phyloP scores from a whole-genome alignment of 2,888 invertebrate species.

The Labia minor region DNA sequence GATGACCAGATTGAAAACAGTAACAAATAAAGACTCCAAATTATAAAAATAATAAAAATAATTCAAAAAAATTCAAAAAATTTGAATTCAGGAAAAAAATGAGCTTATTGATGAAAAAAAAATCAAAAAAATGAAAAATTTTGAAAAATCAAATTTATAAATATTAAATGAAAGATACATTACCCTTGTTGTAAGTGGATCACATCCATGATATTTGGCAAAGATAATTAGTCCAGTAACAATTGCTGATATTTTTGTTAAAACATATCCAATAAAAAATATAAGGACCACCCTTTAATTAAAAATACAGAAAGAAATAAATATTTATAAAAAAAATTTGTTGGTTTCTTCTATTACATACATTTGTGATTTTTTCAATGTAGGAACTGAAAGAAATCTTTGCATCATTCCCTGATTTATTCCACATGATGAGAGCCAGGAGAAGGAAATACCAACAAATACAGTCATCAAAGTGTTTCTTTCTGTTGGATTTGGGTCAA shows the following conservation, averaged over 20 bases:
- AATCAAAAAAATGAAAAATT: no score
- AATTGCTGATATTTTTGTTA: not conserved
- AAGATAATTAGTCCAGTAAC: not conserved
- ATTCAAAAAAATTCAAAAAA: no score
- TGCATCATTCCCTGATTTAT: conserved; percentile 16
- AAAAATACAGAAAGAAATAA: conserved; percentile 15
- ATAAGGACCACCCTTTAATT: conserved; percentile 25
- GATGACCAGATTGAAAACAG: no score
- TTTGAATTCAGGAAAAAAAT: no score
- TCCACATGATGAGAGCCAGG: not conserved
- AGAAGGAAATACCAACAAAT: conserved; percentile 30
- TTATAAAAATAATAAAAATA: no score
- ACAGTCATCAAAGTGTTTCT: conserved; percentile 36
- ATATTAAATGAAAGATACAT: no score
- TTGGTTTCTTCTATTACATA: conserved; percentile 19
- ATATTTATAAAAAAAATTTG: no score
- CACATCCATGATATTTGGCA: conserved; percentile 16
- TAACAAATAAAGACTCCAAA: no score
- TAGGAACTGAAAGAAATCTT: not conserved
- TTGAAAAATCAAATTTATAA: no score
- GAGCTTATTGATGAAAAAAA: no score
- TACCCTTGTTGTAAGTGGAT: conserved; percentile 15
- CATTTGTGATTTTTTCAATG: not conserved
- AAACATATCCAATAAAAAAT: conserved; percentile 17
- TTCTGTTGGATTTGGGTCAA: conserved; percentile 32